Conservation (phyloP, 64 coral and sea anemone species). For the Porites lutea region DNA sequence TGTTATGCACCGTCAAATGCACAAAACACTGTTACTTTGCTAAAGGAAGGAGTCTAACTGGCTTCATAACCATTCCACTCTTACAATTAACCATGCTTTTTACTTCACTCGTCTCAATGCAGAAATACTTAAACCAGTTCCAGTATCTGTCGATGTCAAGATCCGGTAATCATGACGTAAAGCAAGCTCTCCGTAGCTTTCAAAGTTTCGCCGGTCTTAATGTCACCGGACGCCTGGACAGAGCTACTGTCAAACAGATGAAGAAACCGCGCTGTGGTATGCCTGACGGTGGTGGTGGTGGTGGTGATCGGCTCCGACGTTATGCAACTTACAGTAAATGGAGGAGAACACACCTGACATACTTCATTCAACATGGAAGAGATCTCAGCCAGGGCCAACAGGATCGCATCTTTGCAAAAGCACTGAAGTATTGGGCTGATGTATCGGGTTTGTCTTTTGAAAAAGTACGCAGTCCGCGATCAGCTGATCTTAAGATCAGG, state of each 20-base stretch:
- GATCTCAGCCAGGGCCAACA: conserved; percentile 36
- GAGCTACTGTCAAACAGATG: conserved; percentile 76
- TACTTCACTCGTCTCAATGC: not conserved
- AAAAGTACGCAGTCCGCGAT: not conserved
- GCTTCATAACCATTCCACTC: no score
- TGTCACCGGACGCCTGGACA: conserved; percentile 68
- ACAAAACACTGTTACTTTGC: no score
- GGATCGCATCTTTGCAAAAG: conserved; percentile 61
- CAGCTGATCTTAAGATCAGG: conserved; percentile 79
- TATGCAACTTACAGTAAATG: conserved; percentile 35
- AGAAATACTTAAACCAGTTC: conserved; percentile 76
- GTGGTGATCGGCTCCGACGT: conserved; percentile 32
- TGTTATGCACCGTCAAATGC: no score
- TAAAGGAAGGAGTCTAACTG: no score
- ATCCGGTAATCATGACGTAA: conserved; percentile 79
- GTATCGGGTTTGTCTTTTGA: conserved; percentile 63
- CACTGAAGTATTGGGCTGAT: conserved; percentile 73
- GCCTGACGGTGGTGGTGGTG: conserved; percentile 60
- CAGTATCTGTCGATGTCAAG: conserved; percentile 74
- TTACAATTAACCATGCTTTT: no score
- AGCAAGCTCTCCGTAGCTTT: conserved; percentile 67
- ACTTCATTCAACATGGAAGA: conserved; percentile 61
- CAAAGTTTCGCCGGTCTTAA: conserved; percentile 75
- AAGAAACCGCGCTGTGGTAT: conserved; percentile 89
- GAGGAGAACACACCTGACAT: conserved; percentile 63